These are phyloP conservation scores for Athalia circularis DNA, from an alignment of 2,888 invertebrate species.

Conservation along the genomic window DNA sequence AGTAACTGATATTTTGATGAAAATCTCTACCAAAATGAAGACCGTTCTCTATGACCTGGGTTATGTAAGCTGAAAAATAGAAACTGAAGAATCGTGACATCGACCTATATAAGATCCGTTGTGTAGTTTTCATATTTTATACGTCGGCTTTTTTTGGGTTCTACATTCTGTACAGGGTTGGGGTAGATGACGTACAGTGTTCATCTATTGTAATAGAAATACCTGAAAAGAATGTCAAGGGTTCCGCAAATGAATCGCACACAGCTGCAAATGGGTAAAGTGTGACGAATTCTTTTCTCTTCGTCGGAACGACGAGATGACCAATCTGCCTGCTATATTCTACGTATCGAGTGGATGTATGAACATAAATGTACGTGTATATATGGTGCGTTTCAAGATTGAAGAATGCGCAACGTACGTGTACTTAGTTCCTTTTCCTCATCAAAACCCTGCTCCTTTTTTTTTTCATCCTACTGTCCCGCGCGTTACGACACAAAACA, in stretches of 20 bases:
- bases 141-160: constrained; percentile 3
- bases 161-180: neutral
- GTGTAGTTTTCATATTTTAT: too few relatives aligned
- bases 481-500: neutral
- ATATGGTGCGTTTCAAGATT: constrained; percentile 16
- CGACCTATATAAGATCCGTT: too few relatives aligned
- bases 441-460: neutral
- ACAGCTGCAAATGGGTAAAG: neutral
- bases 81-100: too few relatives aligned
- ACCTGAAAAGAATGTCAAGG: constrained; percentile 21
- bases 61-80: too few relatives aligned
- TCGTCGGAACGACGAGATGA: neutral
- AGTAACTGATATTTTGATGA: too few relatives aligned
- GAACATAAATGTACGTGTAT: neutral
- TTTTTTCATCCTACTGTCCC: constrained; percentile 1
- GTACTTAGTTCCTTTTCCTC: too few relatives aligned
- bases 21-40: too few relatives aligned
- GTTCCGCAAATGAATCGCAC: constrained; percentile 12
- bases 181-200: neutral
- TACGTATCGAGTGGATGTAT: too few relatives aligned
- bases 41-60: too few relatives aligned
- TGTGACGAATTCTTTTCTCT: constrained; percentile 34
- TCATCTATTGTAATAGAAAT: neutral
- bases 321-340: neutral
- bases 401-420: neutral